These are phyloP conservation scores for Crotalus helleri DNA, from an alignment of 2,113 vertebrate species.

Conservation along the genomic window DNA sequence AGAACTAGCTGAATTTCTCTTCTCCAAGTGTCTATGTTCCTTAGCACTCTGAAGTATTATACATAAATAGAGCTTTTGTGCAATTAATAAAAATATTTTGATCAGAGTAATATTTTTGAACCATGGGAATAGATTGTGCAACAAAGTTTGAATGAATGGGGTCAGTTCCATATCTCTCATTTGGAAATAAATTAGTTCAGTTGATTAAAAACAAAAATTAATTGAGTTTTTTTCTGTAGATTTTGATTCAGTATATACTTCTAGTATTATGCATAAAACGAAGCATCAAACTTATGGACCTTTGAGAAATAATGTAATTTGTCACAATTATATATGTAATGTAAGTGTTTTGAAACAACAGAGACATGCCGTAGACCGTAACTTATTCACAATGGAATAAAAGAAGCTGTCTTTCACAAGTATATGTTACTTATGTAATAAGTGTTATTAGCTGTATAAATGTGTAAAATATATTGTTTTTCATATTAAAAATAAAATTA, in stretches of 20 bases:
- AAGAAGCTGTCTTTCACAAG: not conserved
- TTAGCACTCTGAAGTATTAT: not conserved
- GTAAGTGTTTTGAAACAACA: slow-evolving; percentile 1
- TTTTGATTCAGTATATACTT: slow-evolving; percentile 71
- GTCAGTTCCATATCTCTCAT: slow-evolving; percentile 60
- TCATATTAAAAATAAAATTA: not conserved
- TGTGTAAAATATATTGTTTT: not conserved
- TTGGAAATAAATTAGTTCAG: slow-evolving; percentile 73
- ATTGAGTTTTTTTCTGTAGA: slow-evolving; percentile 83
- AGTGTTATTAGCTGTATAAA: not conserved
- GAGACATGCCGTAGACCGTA: not conserved
- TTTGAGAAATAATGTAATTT: slow-evolving; percentile 41
- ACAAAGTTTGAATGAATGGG: slow-evolving; percentile 42
- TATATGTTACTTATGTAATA: not conserved
- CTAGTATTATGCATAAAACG: slow-evolving; percentile 23
- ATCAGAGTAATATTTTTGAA: slow-evolving; percentile 65
- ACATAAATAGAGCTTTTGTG: slow-evolving; percentile 52
- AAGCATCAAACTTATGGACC: slow-evolving; percentile 30
- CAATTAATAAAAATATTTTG: slow-evolving; percentile 40
- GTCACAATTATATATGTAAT: not conserved
- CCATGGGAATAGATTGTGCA: slow-evolving; percentile 66
- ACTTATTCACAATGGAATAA: not conserved
- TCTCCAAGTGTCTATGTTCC: not conserved
- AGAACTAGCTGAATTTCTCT: not conserved
- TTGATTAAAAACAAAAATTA: slow-evolving; percentile 79